Conservation (phyloP, 2,113 vertebrate genomes). For the Tauraco erythrolophus region DNA sequence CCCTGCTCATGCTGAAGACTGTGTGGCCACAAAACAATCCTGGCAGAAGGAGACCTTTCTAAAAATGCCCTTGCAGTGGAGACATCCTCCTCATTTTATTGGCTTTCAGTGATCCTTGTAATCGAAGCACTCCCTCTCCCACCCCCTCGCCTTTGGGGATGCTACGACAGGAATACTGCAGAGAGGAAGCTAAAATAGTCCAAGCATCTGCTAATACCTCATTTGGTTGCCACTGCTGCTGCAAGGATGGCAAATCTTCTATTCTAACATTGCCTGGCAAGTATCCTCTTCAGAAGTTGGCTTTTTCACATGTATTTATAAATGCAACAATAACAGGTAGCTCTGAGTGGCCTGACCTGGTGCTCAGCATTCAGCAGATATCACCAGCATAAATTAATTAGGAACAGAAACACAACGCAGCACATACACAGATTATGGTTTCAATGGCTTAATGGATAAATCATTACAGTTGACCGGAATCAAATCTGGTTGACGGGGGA, state of each 20-base stretch:
- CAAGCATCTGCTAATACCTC: not conserved
- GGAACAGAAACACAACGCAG: not conserved
- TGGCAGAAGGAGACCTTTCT: not conserved
- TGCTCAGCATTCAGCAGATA: not conserved
- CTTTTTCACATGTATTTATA: not conserved
- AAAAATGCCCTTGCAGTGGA: not conserved
- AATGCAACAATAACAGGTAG: not conserved
- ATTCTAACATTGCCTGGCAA: not conserved
- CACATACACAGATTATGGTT: not conserved
- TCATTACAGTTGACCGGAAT: not conserved
- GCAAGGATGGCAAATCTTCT: not conserved
- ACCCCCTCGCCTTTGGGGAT: rapidly evolving
- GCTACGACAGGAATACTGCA: not conserved
- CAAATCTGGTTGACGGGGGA: not conserved
- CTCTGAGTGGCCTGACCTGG: not conserved
- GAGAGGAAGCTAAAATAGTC: not conserved
- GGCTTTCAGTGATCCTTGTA: not conserved
- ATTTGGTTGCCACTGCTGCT: not conserved
- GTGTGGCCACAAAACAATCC: not conserved
- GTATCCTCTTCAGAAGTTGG: not conserved
- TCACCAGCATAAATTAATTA: not conserved
- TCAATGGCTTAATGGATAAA: not conserved
- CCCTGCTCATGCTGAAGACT: not conserved
- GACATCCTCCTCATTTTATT: not conserved
- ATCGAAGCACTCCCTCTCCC: not conserved